Evolutionary conservation across 2,888 invertebrate species (phyloP).

Genomic region (Lypha dubia): DNA sequence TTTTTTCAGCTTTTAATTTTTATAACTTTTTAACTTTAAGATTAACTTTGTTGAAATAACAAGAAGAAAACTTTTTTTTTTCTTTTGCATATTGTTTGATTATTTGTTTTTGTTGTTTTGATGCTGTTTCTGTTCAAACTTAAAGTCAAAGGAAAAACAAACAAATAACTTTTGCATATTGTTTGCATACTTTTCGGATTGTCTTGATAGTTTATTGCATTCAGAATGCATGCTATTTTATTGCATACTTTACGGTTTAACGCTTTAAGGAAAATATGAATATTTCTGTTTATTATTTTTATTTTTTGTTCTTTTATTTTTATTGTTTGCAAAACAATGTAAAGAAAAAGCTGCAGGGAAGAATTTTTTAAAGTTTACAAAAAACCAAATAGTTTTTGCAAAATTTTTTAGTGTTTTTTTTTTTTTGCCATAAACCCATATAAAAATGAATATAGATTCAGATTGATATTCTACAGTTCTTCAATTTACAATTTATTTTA

Average conservation of each 20-base stretch:
- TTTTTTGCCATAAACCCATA: neutral
- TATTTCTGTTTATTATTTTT: too few species aligned
- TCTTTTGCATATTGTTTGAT: conserved; percentile 58
- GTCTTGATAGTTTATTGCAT: conserved; percentile 35
- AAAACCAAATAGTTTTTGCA: conserved; percentile 47
- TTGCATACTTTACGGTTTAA: conserved; percentile 64
- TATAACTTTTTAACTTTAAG: conserved; percentile 54
- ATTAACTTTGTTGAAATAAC: conserved; percentile 31
- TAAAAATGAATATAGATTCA: neutral
- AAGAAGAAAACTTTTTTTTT: conserved; percentile 57
- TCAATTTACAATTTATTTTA: neutral
- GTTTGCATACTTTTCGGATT: conserved; percentile 63
- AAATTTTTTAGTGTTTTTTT: neutral
- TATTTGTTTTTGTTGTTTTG: too few species aligned
- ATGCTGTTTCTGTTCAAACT: conserved; percentile 32
- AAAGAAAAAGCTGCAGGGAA: conserved; percentile 1
- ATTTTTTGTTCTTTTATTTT: conserved; percentile 1
- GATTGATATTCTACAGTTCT: conserved; percentile 6
- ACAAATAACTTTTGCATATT: conserved; percentile 53
- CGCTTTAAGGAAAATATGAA: conserved; percentile 48
- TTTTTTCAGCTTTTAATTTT: conserved; percentile 20
- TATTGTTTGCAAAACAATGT: conserved; percentile 8
- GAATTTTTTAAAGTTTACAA: conserved; percentile 27
- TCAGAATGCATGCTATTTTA: conserved; percentile 43
- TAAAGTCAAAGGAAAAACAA: conserved; percentile 38